These are phyloP conservation scores for Cacatua alba DNA, from an alignment of 2,113 vertebrate species.

Conservation along the genomic window DNA sequence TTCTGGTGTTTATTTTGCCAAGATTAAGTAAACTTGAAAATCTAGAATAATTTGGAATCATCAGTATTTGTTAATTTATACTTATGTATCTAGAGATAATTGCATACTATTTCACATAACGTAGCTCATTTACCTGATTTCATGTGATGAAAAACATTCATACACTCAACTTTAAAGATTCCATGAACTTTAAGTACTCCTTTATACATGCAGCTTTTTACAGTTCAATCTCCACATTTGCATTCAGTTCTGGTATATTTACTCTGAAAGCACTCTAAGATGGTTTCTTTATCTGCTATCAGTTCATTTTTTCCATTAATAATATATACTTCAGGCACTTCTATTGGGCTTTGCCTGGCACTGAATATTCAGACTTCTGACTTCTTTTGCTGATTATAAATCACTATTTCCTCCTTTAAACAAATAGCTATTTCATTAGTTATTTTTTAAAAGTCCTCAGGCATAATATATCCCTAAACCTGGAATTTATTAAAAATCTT, in stretches of 20 bases:
- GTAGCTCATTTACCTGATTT: neutral
- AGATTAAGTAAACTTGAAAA: neutral
- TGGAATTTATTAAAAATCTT: neutral
- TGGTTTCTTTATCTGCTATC: neutral
- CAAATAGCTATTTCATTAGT: neutral
- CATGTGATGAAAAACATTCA: neutral
- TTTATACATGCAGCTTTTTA: neutral
- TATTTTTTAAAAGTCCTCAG: neutral
- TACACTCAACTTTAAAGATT: neutral
- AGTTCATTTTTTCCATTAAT: slow-evolving; percentile 27
- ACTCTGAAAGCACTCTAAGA: neutral
- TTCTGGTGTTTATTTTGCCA: neutral
- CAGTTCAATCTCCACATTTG: neutral
- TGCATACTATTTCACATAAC: neutral
- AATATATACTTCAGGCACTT: neutral
- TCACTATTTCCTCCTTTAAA: neutral
- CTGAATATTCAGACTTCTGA: neutral
- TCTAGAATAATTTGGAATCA: neutral
- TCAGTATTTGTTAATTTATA: neutral
- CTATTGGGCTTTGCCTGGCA: neutral
- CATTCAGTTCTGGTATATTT: neutral
- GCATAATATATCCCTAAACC: neutral
- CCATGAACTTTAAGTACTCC: neutral
- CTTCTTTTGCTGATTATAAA: neutral
- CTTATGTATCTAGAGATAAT: neutral